Evolutionary conservation across 2,888 invertebrate genomes (phyloP).

Genomic region (Athetis lepigone): DNA sequence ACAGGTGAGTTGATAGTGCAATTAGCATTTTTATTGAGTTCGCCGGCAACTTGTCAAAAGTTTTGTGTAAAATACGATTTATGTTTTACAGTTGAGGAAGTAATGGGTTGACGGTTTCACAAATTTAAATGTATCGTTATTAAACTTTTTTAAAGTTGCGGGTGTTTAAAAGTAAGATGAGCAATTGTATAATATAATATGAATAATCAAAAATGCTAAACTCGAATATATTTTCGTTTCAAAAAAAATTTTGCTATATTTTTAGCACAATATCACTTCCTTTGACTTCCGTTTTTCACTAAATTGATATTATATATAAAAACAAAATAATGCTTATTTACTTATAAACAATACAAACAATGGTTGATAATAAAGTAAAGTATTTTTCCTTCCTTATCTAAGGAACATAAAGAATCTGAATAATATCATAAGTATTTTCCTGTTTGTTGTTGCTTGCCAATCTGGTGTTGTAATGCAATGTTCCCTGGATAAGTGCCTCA

Average conservation of each 20-base stretch:
- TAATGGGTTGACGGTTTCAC: constrained; percentile 42
- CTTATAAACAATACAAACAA: not conserved
- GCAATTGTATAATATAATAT: not conserved
- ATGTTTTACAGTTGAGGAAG: constrained; percentile 58
- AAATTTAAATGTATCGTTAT: constrained; percentile 3
- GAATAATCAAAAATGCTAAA: not conserved
- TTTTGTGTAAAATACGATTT: constrained; percentile 71
- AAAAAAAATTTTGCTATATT: not conserved
- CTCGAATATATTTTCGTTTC: not conserved
- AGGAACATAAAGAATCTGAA: constrained; percentile 25
- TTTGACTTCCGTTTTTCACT: not conserved
- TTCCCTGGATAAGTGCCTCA: constrained; percentile 17
- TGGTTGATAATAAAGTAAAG: constrained; percentile 20
- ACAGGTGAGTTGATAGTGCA: constrained; percentile 85
- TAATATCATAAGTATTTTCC: constrained; percentile 53
- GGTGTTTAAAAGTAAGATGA: not conserved
- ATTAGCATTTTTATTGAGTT: constrained; percentile 86
- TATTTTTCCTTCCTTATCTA: constrained; percentile 6
- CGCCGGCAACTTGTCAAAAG: constrained; percentile 76
- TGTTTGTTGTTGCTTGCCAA: constrained; percentile 44
- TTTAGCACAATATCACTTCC: too few relatives aligned
- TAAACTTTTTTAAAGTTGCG: constrained; percentile 20
- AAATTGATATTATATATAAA: not conserved
- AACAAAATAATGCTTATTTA: constrained; percentile 3
- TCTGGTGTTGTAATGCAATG: constrained; percentile 18